Evolutionary conservation across 2,113 vertebrate genomes (phyloP).

Genomic region (Lophotis ruficrista): DNA sequence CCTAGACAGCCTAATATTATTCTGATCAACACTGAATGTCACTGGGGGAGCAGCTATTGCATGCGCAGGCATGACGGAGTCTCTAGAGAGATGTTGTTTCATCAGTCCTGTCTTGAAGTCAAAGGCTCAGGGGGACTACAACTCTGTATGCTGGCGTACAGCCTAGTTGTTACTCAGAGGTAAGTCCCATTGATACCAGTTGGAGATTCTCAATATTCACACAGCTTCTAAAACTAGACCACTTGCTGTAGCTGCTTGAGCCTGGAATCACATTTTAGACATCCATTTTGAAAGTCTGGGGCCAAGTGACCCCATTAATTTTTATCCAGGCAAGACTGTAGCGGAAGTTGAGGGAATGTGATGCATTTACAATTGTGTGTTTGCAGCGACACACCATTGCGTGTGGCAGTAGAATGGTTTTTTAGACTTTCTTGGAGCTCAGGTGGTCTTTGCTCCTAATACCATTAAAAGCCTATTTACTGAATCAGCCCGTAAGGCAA

Average conservation of each 20-base stretch:
- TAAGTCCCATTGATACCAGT: background rate
- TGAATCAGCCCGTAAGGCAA: background rate
- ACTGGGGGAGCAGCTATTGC: background rate
- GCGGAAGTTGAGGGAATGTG: background rate
- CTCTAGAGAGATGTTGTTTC: background rate
- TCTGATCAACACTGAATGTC: background rate
- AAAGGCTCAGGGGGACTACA: background rate
- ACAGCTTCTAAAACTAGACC: background rate
- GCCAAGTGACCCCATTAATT: background rate
- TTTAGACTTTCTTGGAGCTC: background rate
- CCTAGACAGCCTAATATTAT: background rate
- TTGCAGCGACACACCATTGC: background rate
- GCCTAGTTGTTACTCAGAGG: background rate
- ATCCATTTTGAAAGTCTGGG: background rate
- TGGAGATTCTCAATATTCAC: background rate
- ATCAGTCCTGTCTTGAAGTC: background rate
- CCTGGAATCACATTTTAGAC: background rate
- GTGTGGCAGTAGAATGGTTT: background rate
- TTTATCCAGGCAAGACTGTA: background rate
- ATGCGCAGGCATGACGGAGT: background rate
- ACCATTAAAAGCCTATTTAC: conserved; percentile 27
- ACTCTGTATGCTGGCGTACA: background rate
- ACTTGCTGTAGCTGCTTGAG: background rate
- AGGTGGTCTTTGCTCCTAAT: background rate
- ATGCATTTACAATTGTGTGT: background rate